phyloP scores from a whole-genome alignment of 1,140 invertebrate genomes.

The Spodoptera litura region DNA sequence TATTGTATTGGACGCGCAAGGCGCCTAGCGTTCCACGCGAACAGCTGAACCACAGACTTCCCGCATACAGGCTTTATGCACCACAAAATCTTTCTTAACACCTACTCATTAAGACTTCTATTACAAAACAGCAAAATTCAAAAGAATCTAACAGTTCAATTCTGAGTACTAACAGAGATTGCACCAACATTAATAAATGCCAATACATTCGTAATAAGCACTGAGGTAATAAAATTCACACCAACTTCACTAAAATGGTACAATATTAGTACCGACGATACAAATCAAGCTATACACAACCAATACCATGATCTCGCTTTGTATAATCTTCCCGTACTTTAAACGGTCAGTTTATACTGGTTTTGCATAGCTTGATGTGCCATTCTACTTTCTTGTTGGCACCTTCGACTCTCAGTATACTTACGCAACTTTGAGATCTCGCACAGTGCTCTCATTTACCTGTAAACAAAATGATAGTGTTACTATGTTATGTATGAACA shows the following conservation, averaged over 20 bases:
- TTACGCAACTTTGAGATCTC: conserved; percentile 35
- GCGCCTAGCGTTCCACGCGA: too few relatives aligned
- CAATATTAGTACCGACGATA: not conserved
- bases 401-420: not conserved
- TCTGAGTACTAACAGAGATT: not conserved
- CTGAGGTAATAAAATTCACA: conserved; percentile 24
- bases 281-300: too few relatives aligned
- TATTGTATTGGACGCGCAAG: too few relatives aligned
- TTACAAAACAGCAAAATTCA: not conserved
- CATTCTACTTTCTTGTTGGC: not conserved
- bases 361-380: not conserved
- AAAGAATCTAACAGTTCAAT: not conserved
- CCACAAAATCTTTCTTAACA: not conserved
- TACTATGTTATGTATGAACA: conserved; percentile 26
- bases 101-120: not conserved
- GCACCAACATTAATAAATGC: conserved; percentile 1
- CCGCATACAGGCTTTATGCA: too few relatives aligned
- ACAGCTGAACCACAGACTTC: too few relatives aligned
- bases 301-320: too few relatives aligned
- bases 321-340: too few relatives aligned
- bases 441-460: conserved; percentile 37
- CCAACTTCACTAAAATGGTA: conserved; percentile 20
- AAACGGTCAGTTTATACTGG: too few relatives aligned
- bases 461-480: conserved; percentile 40
- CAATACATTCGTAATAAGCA: conserved; percentile 29